Base-by-base conservation (phyloP, 2,797 vertebrate species). In the Alexandromys oeconomus region DNA sequence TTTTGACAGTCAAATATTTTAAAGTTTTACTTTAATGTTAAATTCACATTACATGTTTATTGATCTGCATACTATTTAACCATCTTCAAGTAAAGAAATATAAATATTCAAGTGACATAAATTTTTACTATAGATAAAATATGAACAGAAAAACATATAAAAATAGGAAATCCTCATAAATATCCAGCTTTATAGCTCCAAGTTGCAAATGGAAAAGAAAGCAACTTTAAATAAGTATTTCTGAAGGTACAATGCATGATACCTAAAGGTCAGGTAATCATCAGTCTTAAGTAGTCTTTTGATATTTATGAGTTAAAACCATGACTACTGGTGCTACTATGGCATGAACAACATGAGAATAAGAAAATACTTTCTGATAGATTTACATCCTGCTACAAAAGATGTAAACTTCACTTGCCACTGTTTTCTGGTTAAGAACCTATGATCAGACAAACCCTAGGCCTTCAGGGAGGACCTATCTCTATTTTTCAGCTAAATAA, bases 101-200 rank as follows among this genome's bases (percentile, higher is more conserved):
- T 65, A 94, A 92, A 78, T 82, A 95, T 43, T 88, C 17, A 27
- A 90, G 73, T 87, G 25, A 84, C n/a, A 76, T 14, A 71, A 29
- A 74, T 10, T 90, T 92, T 31, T 51, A 51, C 43, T n/a, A 80
- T 54, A 81, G 37, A 63, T 34, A 54, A 94, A 94, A 74, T 74
- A 37, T 2, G 2, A 19, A 17, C 37, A 67, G 87, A 79, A 17
- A 85, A 95, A 73, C 54, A 12, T 43, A 31, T 69, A 88, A 80
- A 31, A 88, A 34, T 40, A 59, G 6, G 25, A 9, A 74, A n/a
- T 74, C 17, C 15, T 74, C 86, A 87, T 74, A 37, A 73, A 76
- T 27, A 89, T 37, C 54, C 81, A n/a, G 23, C 25, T 69, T 71
- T 86, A 61, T 1, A 92, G 74, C 8, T 80, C 4, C 34, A 69